Base-by-base conservation (phyloP, 2,888 invertebrate species). In the Octodonta nipae region DNA sequence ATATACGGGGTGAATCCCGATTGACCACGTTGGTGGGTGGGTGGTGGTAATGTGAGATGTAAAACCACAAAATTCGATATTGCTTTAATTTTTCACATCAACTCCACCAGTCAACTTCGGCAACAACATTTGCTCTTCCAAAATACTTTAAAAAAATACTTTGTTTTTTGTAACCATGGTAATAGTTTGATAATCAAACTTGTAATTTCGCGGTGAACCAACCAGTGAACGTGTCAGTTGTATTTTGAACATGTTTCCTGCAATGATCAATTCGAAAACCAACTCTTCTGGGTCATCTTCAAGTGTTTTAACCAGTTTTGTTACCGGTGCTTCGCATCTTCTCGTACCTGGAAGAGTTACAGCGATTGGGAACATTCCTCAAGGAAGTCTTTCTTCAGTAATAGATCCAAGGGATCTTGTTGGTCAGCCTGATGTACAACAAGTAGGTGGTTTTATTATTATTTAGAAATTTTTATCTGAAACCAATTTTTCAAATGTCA, bases 321-420 rank as follows among this genome's bases (percentile, higher is more conserved):
- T 53, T 28, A 54, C 50, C 4, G 56, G 52, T 27, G 49, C 56
- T 28, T 46, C 51, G 3, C 47, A 54, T 33, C 45, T 59, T 13
- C 37, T 59, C 36, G 56, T 58, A 30, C 59, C 60, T 7, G 60
- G 60, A 34, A 50, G 55, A 38, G 58, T 59, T 15, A 56, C 52
- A 14, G 55, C 61, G 5, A 41, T 53, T 32, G 47, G 46, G 4
- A 39, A 37, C 31, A 57, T 62, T 36, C 51, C 55, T 13, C 58
- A 58, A 43, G 60, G 60, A 29, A 45, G 57, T 13, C 43, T 52
- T 38, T 50, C 56, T 3, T 43, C 44, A 13, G 49, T 52, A 2
- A 56, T 62, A 28, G 51, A 56, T 22, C 46, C 55, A 7, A 40
- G 40, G 8, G 40, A 34, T 25, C 43, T 62, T n/a, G 27, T 47